phyloP scores from a whole-genome alignment of 2,888 invertebrate species.

The Trichogramma evanescens region DNA sequence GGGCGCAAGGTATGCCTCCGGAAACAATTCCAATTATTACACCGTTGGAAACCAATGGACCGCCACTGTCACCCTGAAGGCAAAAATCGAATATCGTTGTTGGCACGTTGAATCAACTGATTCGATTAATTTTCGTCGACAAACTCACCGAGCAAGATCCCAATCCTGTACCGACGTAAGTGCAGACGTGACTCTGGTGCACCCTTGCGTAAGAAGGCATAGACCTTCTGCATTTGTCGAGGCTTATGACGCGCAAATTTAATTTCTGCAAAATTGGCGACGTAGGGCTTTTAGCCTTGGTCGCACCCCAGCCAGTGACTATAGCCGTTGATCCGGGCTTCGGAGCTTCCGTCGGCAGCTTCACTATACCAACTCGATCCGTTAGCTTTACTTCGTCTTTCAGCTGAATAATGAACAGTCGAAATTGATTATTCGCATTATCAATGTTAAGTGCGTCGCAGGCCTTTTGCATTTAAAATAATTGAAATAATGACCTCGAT shows the following conservation, averaged over 20 bases:
- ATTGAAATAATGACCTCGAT: constrained; percentile 14
- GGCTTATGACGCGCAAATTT: constrained; percentile 2
- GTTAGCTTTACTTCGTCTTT: neutral
- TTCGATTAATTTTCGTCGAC: too few relatives aligned
- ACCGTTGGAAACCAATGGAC: constrained; percentile 17
- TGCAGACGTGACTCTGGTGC: constrained; percentile 14
- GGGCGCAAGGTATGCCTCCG: constrained; percentile 20
- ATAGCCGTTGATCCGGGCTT: neutral
- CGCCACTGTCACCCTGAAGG: constrained; percentile 22
- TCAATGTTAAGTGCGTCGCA: neutral
- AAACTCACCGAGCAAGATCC: constrained; percentile 22
- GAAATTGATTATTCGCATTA: neutral
- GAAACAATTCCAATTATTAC: constrained; percentile 16
- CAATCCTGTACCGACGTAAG: neutral
- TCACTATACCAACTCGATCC: neutral
- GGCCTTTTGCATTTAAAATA: neutral
- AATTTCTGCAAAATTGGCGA: constrained; percentile 8
- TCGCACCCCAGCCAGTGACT: constrained; percentile 18
- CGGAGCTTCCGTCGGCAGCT: neutral
- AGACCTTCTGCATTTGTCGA: neutral
- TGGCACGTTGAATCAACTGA: too few relatives aligned
- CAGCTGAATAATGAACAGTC: constrained; percentile 9
- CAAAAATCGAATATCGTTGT: neutral
- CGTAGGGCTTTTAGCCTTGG: neutral
- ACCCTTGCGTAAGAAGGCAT: neutral